Evolutionary conservation across 2,113 vertebrate genomes (phyloP).

Genomic region (Athene noctua): DNA sequence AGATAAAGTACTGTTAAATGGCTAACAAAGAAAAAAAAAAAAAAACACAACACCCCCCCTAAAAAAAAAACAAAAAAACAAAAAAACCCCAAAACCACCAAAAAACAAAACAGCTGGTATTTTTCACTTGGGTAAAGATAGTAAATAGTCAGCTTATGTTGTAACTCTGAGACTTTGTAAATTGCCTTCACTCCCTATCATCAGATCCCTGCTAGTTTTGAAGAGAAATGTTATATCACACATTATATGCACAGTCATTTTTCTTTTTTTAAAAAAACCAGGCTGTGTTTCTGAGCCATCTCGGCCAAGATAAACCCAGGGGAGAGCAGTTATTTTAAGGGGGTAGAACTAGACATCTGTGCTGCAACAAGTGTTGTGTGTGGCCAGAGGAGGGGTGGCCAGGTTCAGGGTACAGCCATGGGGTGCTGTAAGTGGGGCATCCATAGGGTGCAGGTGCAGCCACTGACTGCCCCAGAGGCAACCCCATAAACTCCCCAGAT

Average conservation of each 20-base stretch:
- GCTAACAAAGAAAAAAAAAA: background rate
- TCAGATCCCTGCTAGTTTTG: background rate
- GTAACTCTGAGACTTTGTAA: background rate
- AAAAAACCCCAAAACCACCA: background rate
- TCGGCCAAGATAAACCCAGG: background rate
- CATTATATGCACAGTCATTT: background rate
- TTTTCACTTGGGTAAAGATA: background rate
- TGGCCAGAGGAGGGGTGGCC: background rate
- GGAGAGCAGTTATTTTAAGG: background rate
- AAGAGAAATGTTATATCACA: background rate
- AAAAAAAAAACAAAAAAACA: background rate
- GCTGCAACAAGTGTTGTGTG: background rate
- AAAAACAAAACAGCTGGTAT: background rate
- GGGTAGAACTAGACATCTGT: background rate
- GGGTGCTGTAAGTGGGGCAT: background rate
- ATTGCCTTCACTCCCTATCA: background rate
- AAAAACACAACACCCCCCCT: background rate
- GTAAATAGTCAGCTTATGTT: background rate
- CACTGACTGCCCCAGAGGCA: background rate
- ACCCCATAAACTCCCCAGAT: too few relatives aligned
- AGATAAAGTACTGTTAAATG: conserved; percentile 18
- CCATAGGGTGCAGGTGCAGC: background rate
- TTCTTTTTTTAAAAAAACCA: background rate
- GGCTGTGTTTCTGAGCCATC: background rate
- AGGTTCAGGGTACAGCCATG: background rate